phyloP scores from a whole-genome alignment of 1,140 invertebrate species.

The Drosophila pandora region DNA sequence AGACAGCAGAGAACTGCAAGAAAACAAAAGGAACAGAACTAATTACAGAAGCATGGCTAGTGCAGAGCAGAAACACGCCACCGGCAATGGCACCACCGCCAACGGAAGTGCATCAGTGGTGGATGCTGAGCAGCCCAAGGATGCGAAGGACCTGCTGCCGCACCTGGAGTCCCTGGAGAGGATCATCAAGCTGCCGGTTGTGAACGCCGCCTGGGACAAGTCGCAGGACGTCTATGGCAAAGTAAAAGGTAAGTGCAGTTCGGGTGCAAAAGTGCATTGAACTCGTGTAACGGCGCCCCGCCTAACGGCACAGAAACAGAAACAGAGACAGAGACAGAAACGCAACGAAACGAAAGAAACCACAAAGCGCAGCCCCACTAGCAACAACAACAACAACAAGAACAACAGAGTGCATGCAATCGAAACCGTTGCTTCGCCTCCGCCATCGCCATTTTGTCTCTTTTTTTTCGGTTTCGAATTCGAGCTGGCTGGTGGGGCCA shows the following conservation, averaged over 20 bases:
- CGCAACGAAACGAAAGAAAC: conserved; percentile 5
- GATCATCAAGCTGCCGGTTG: conserved; percentile 85
- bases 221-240: conserved; percentile 85
- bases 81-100: conserved; percentile 53
- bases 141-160: conserved; percentile 83
- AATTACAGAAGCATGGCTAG: conserved; percentile 57
- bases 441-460: conserved; percentile 52
- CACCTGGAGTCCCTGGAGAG: conserved; percentile 86
- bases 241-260: conserved; percentile 84
- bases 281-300: conserved; percentile 52
- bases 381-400: conserved; percentile 17
- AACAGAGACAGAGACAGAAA: conserved; percentile 23
- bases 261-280: conserved; percentile 59
- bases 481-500: neutral
- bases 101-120: conserved; percentile 13
- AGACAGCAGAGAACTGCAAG: neutral
- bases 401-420: conserved; percentile 31
- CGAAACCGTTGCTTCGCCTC: conserved; percentile 42
- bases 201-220: conserved; percentile 85
- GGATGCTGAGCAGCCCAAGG: conserved; percentile 61
- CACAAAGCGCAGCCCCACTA: neutral
- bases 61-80: conserved; percentile 71
- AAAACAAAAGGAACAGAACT: conserved; percentile 31
- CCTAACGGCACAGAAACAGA: conserved; percentile 32
- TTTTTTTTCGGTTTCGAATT: conserved; percentile 13